Percentiles rank a stretch among this genome's conserved stretches.
Conservation (phyloP, 2,113 vertebrate species). For the Nymphicus hollandicus region DNA sequence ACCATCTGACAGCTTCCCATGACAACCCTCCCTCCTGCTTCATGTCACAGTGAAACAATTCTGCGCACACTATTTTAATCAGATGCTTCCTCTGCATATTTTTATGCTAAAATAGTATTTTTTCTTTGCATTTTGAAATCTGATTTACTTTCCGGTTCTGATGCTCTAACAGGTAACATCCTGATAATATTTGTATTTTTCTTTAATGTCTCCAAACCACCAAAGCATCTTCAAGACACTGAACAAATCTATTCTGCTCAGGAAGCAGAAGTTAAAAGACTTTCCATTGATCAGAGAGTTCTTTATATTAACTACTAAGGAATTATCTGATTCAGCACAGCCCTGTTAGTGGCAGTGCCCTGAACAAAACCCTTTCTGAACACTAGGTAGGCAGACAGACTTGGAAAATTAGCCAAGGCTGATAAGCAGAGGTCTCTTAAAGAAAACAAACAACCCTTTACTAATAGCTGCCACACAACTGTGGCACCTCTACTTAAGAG, state of each 20-base stretch:
- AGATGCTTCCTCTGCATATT: not conserved
- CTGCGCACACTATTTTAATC: not conserved
- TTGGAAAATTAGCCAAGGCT: not conserved
- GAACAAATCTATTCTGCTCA: not conserved
- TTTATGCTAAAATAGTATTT: not conserved
- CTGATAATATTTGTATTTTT: not conserved
- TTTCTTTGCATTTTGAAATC: not conserved
- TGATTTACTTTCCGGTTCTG: not conserved
- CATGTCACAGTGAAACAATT: not conserved
- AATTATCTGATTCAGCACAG: not conserved
- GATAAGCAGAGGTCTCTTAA: not conserved
- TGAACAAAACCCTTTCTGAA: not conserved
- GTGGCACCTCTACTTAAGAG: not conserved
- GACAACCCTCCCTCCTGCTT: not conserved
- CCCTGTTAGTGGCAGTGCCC: not conserved
- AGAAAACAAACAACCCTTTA: not conserved
- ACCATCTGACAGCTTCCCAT: not conserved
- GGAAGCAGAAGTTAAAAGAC: slow-evolving; percentile 32
- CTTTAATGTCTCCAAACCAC: not conserved
- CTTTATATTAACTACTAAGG: not conserved
- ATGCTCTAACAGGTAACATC: not conserved
- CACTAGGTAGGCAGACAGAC: not conserved
- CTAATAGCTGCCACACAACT: not conserved
- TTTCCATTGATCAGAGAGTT: slow-evolving; percentile 30
- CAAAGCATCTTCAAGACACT: not conserved